Evolutionary conservation across 2,888 invertebrate genomes (phyloP).

Genomic region (Oscheius myriophilus): DNA sequence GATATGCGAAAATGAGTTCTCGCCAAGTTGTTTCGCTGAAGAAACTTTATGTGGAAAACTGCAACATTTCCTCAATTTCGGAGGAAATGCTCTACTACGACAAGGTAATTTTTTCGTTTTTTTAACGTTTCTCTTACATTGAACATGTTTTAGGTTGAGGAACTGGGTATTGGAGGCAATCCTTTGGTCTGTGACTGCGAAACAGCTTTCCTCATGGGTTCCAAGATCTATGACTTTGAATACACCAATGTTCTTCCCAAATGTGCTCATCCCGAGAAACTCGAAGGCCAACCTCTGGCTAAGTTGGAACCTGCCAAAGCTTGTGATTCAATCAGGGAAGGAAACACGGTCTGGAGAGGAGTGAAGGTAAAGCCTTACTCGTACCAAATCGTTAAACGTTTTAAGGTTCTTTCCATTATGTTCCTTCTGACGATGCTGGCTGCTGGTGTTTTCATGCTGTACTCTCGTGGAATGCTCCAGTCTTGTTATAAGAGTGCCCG

Average conservation of each 20-base stretch:
- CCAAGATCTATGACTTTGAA: slow-evolving; percentile 33
- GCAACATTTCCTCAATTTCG: slow-evolving; percentile 33
- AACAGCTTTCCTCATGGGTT: slow-evolving; percentile 36
- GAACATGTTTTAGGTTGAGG: slow-evolving; percentile 18
- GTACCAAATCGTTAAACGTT: background rate
- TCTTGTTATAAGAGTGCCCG: background rate
- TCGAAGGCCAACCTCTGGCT: slow-evolving; percentile 22
- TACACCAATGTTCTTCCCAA: slow-evolving; percentile 20
- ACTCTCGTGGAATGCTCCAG: background rate
- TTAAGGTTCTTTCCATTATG: slow-evolving; percentile 15
- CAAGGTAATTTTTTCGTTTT: slow-evolving; percentile 4
- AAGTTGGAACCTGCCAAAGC: slow-evolving; percentile 30
- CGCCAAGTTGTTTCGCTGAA: slow-evolving; percentile 25
- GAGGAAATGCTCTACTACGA: slow-evolving; percentile 41
- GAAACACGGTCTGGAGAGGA: background rate
- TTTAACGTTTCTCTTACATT: too few species aligned
- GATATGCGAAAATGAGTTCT: slow-evolving; percentile 33
- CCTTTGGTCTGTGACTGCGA: slow-evolving; percentile 50
- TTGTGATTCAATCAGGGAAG: slow-evolving; percentile 23
- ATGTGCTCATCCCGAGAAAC: slow-evolving; percentile 31
- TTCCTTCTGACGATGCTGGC: background rate
- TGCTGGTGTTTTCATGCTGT: slow-evolving; percentile 1
- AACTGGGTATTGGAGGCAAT: slow-evolving; percentile 36
- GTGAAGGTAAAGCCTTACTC: slow-evolving; percentile 1
- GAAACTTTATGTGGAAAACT: slow-evolving; percentile 32